Evolutionary conservation across 2,888 invertebrate genomes (phyloP), one percentile per base, ranked within the genome.

Genomic region (Scaptomyza parva): DNA sequence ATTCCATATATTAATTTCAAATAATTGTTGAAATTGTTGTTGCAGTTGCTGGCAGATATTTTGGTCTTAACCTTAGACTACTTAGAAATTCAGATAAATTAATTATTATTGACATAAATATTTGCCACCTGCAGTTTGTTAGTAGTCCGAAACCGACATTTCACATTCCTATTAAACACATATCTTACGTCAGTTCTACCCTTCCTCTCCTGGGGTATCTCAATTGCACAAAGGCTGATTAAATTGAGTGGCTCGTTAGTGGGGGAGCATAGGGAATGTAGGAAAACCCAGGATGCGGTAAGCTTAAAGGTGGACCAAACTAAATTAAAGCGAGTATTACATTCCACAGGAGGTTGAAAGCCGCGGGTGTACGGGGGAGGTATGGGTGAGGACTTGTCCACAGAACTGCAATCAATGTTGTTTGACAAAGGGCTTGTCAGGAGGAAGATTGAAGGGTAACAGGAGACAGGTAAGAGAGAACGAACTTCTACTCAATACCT

Each of bases 201-300:
- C 22, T 22, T 12, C 2, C 9, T 2, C 14, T 43, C 12, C 14
- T 7, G 0, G 14, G 5, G 17, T 6, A 17, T 9, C 6, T 22
- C 18, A 22, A 28, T 37, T 33, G 48, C 52, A 67, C 60, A 67
- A 67, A 68, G 73, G 45, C 71, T 39, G 55, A 62, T 72, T 67
- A 76, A 74, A 68, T 76, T 72, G 67, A 67, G 67, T 55, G 52
- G 59, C 64, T 75, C 63, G 75, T 54, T 54, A 70, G 72, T 18
- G 12, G 45, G 12, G 45, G 5, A 28, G 26, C 37, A 33, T 26
- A 11, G 55, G 37, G 4, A 17, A 14, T 22, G 30, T 20, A n/a
- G 37, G 22, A n/a, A 41, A 24, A 24, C 7, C 4, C 22, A 24
- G 6, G 22, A 24, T 24, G 35, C 30, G 41, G 41, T 22, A 65